Conservation (phyloP, 2,888 invertebrate species). For the Ctena decussata region DNA sequence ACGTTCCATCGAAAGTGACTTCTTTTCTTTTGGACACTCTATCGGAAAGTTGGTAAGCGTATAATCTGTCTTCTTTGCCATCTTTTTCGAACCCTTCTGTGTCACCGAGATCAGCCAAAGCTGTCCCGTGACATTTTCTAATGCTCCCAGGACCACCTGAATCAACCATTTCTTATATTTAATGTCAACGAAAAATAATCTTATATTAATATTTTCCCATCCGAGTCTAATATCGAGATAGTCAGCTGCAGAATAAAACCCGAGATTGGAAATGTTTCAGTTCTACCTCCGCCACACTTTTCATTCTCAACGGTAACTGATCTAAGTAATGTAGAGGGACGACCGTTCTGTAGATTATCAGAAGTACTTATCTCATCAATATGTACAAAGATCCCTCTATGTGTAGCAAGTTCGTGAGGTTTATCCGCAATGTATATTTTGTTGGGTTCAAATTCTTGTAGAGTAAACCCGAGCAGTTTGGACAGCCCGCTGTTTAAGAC, state of each 20-base stretch:
- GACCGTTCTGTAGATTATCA: background rate
- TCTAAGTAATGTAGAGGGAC: background rate
- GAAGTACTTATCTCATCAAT: background rate
- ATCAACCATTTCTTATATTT: background rate
- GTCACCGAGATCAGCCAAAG: background rate
- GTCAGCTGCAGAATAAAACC: no score
- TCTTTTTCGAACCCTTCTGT: background rate
- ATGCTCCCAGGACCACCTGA: no score
- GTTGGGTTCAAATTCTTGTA: background rate
- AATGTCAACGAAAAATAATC: background rate
- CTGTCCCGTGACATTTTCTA: background rate
- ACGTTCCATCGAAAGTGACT: background rate
- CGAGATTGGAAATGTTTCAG: background rate
- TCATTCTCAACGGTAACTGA: background rate
- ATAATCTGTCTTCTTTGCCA: background rate
- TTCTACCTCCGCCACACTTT: background rate
- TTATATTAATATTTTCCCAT: background rate
- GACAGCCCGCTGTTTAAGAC: background rate
- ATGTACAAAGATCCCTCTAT: background rate
- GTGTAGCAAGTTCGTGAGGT: background rate
- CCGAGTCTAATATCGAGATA: no score
- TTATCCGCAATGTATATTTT: background rate
- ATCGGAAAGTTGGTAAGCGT: background rate
- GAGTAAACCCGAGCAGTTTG: background rate
- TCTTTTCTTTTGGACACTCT: background rate